Percentiles rank a stretch among this genome's conserved stretches.
Conservation (phyloP, 2,113 vertebrate species). For the Circaetus cinerascens region DNA sequence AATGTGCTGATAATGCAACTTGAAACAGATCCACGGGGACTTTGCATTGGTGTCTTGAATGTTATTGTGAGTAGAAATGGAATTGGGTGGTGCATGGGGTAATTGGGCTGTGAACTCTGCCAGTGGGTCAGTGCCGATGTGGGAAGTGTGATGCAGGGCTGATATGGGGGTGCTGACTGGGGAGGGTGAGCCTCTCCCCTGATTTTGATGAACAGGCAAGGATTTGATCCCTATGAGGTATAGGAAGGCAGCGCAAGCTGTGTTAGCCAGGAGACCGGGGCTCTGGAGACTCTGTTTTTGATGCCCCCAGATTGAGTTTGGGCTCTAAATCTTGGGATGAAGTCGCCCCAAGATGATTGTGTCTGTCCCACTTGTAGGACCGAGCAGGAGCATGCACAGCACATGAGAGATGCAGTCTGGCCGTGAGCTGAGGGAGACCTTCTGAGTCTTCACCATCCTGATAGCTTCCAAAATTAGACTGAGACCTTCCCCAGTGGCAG, state of each 20-base stretch:
- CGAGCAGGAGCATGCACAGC: rapidly evolving
- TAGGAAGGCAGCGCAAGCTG: rapidly evolving
- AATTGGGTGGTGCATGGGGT: neutral
- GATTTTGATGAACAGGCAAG: neutral
- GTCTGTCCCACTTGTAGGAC: neutral
- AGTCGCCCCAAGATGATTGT: neutral
- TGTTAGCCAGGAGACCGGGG: neutral
- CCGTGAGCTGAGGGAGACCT: neutral
- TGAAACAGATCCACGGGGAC: neutral
- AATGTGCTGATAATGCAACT: constrained; percentile 43
- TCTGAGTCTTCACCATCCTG: neutral
- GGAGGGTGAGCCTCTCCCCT: neutral
- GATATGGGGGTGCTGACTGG: neutral
- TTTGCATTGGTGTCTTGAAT: neutral
- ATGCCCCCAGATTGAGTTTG: rapidly evolving
- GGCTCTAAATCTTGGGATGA: neutral
- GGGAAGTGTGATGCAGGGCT: neutral
- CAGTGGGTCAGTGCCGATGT: rapidly evolving
- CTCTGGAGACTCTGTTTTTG: neutral
- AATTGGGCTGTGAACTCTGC: neutral
- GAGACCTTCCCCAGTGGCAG: neutral
- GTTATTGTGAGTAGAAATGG: neutral
- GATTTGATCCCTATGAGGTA: neutral
- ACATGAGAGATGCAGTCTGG: neutral
- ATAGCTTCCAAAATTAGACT: neutral